These are phyloP conservation scores for Xenentodon cancila DNA, from an alignment of 2,797 vertebrate species.

Conservation along the genomic window DNA sequence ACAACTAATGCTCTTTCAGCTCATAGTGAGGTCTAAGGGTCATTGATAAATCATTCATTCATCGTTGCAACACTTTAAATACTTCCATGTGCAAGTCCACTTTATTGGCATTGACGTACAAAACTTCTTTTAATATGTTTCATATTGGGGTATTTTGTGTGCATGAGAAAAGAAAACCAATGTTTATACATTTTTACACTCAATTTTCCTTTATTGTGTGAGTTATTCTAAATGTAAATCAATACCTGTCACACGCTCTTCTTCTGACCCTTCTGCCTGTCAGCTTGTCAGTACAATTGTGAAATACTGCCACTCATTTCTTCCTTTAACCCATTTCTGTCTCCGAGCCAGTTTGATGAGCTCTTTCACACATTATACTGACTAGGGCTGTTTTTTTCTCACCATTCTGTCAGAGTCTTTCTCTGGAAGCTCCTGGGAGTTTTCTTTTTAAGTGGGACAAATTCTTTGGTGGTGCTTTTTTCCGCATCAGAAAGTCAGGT, in stretches of 20 bases:
- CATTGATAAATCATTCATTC: too few relatives aligned
- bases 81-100: too few relatives aligned
- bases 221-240: constrained; percentile 14
- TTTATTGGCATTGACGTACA: too few relatives aligned
- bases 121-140: background rate
- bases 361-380: background rate
- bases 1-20: too few relatives aligned
- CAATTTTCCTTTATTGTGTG: constrained; percentile 10
- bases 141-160: background rate
- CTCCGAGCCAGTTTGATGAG: constrained; percentile 4
- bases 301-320: constrained; percentile 37
- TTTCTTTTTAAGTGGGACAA: constrained; percentile 47
- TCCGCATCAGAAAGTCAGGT: too few relatives aligned
- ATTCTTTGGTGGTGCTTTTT: constrained; percentile 43
- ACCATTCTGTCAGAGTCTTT: constrained; percentile 44
- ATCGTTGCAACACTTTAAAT: too few relatives aligned
- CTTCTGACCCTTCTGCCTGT: constrained; percentile 42
- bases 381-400: constrained; percentile 36
- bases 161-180: background rate
- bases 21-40: too few relatives aligned
- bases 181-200: constrained; percentile 4
- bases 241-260: constrained; percentile 12
- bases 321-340: constrained; percentile 21
- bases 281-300: constrained; percentile 38
- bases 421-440: constrained; percentile 49